Evolutionary conservation across 2,888 invertebrate species (phyloP).

Genomic region (Quadroppia sp.): DNA sequence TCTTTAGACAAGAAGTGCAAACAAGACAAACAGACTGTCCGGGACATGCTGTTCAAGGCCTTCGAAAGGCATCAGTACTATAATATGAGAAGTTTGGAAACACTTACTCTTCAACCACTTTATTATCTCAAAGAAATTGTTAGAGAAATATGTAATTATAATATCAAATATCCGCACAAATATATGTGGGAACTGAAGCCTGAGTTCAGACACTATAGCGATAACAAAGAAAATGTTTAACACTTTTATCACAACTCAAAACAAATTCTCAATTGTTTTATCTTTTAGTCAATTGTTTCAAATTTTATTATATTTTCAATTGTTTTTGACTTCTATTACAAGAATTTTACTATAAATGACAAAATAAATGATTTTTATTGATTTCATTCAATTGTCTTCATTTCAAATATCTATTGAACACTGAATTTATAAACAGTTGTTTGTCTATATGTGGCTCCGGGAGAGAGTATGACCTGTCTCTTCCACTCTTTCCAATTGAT

Average conservation of each 20-base stretch:
- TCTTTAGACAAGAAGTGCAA: neutral
- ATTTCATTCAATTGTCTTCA: too few relatives aligned
- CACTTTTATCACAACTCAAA: too few relatives aligned
- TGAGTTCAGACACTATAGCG: neutral
- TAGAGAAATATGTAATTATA: neutral
- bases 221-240: neutral
- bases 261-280: too few relatives aligned
- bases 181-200: constrained; percentile 15
- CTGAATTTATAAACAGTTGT: constrained; percentile 41
- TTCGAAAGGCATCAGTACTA: constrained; percentile 11
- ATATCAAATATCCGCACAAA: neutral
- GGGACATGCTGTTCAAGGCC: neutral
- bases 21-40: neutral
- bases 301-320: too few relatives aligned
- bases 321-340: too few relatives aligned
- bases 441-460: constrained; percentile 34
- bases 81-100: neutral
- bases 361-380: too few relatives aligned
- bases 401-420: too few relatives aligned
- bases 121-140: constrained; percentile 14
- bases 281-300: too few relatives aligned
- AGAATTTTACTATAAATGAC: too few relatives aligned
- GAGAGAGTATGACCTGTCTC: constrained; percentile 24
- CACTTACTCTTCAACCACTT: neutral
- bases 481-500: constrained; percentile 59